Evolutionary conservation across 2,113 vertebrate genomes (phyloP).

Genomic region (Melanerpes aurifrons): DNA sequence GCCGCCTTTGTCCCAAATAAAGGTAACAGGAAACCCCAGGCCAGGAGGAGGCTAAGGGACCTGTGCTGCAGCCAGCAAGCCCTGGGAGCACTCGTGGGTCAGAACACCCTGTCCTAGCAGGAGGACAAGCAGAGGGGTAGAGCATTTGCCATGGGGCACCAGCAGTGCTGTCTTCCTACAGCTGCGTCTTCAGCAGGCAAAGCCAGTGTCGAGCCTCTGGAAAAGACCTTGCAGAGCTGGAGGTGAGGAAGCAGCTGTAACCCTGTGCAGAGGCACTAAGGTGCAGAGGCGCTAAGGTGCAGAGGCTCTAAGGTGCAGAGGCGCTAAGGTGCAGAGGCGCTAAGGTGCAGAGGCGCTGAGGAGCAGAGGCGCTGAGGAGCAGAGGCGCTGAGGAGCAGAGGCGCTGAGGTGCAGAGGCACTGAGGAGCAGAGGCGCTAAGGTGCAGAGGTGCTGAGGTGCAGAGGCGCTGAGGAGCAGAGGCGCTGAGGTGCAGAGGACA

Average conservation of each 20-base stretch:
- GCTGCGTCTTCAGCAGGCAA: background rate
- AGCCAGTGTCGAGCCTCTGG: background rate
- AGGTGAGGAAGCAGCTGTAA: background rate
- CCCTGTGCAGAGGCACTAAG: background rate
- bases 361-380: too few species aligned
- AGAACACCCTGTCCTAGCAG: slow-evolving; percentile 15
- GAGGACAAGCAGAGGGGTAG: slow-evolving; percentile 11
- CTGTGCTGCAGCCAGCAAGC: slow-evolving; percentile 62
- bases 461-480: background rate
- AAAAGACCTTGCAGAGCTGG: background rate
- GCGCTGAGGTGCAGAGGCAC: too few species aligned
- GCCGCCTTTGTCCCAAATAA: slow-evolving; percentile 70
- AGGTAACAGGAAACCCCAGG: slow-evolving; percentile 81
- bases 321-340: too few species aligned
- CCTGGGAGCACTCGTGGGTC: slow-evolving; percentile 42
- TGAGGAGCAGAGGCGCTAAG: background rate
- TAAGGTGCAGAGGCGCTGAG: background rate
- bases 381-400: background rate
- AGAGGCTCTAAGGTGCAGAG: background rate
- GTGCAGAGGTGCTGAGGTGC: too few species aligned
- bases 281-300: too few species aligned
- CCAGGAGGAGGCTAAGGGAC: slow-evolving; percentile 65
- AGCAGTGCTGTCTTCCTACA: background rate
- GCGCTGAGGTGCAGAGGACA: too few species aligned
- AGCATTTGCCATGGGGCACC: background rate